Percentiles rank a stretch among this genome's conserved stretches.
These are phyloP conservation scores for Philopedon plagiatum DNA, from an alignment of 2,888 invertebrate species.

Conservation along the genomic window DNA sequence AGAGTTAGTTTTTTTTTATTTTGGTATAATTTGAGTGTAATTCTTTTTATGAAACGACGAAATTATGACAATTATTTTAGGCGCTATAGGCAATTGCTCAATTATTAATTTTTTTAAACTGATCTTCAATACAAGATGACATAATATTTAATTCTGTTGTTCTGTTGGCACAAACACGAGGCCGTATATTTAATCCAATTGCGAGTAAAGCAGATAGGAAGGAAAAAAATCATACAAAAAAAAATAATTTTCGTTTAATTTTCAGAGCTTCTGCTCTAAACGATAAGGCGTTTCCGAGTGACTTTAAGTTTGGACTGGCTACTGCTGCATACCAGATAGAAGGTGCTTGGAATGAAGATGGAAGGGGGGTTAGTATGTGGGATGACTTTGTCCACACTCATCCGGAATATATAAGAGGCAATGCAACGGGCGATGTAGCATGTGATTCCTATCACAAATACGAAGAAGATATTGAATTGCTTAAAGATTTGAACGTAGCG, in stretches of 20 bases:
- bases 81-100: no score
- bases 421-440: conserved; percentile 74
- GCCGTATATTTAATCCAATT: no score
- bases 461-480: conserved; percentile 73
- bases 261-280: conserved; percentile 6
- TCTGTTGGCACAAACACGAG: no score
- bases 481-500: conserved; percentile 72
- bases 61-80: no score
- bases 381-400: conserved; percentile 50
- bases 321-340: conserved; percentile 26
- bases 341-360: conserved; percentile 41
- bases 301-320: conserved; percentile 16
- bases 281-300: conserved; percentile 5
- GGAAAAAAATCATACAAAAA: no score
- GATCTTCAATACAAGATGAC: no score
- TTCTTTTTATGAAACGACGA: no score
- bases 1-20: no score
- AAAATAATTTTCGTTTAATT: not conserved
- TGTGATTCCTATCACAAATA: conserved; percentile 78
- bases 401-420: conserved; percentile 71
- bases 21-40: no score
- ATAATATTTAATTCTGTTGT: no score
- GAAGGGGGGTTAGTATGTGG: conserved; percentile 45
- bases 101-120: no score
- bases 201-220: no score